These are phyloP conservation scores for Drosophila sechellia DNA, from an alignment of 1,140 invertebrate genomes.

Conservation along the genomic window DNA sequence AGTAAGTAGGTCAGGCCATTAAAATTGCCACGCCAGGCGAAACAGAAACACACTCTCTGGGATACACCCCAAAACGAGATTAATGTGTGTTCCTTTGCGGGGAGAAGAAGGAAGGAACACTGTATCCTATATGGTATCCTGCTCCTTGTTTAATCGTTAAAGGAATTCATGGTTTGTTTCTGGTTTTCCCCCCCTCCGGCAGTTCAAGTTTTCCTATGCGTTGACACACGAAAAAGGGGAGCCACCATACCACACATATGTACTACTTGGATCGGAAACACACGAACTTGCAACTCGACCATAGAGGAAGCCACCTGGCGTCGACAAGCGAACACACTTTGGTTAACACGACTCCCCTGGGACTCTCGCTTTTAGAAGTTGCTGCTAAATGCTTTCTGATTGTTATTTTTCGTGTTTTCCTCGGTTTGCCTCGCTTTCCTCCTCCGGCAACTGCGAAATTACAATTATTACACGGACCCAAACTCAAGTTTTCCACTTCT, in stretches of 20 bases:
- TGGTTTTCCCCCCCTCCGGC: conserved; percentile 28
- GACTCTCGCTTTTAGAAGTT: conserved; percentile 56
- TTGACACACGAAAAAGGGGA: conserved; percentile 37
- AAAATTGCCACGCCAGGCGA: conserved; percentile 57
- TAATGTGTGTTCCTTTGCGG: conserved; percentile 44
- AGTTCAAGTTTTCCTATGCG: conserved; percentile 43
- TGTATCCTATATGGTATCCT: conserved; percentile 51
- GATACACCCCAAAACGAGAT: conserved; percentile 45
- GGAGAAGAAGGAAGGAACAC: conserved; percentile 2
- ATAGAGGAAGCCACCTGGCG: conserved; percentile 57
- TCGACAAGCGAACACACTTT: conserved; percentile 37
- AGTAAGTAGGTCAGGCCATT: conserved; percentile 75
- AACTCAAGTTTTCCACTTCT: conserved; percentile 42
- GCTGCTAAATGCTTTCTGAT: conserved; percentile 84
- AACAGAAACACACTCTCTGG: conserved; percentile 24
- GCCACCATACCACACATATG: neutral
- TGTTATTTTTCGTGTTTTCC: conserved; percentile 81
- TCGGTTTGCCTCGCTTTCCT: conserved; percentile 11
- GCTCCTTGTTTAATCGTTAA: conserved; percentile 78
- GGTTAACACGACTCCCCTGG: conserved; percentile 20
- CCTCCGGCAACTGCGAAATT: conserved; percentile 67
- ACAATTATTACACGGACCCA: conserved; percentile 80
- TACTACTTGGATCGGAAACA: neutral
- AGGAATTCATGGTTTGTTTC: conserved; percentile 48
- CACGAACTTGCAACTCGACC: conserved; percentile 29